These are phyloP conservation scores for Kryphioiulus occultus DNA, from an alignment of 2,888 invertebrate species.

Conservation along the genomic window DNA sequence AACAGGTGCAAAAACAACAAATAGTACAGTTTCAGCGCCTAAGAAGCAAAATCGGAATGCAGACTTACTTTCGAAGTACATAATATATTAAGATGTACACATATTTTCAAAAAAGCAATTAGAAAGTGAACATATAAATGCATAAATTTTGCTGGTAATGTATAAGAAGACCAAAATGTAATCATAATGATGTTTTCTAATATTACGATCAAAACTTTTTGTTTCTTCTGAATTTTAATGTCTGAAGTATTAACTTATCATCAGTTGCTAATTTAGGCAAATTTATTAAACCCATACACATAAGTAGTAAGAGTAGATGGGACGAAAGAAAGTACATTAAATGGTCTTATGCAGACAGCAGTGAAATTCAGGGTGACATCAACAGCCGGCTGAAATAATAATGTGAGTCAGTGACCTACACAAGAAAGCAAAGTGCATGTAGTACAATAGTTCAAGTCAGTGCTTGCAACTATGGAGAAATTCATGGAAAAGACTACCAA, in stretches of 20 bases:
- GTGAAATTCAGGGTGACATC: neutral
- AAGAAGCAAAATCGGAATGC: neutral
- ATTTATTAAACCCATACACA: neutral
- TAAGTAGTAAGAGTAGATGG: neutral
- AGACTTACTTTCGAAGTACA: neutral
- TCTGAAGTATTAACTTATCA: neutral
- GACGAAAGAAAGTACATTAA: neutral
- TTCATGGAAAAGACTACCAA: neutral
- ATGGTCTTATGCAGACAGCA: neutral
- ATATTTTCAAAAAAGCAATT: neutral
- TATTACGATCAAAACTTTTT: neutral
- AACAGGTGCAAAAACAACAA: slow-evolving; percentile 12
- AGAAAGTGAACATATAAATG: neutral
- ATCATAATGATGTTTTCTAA: neutral
- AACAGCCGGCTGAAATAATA: neutral
- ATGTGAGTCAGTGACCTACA: neutral
- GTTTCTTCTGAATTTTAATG: neutral
- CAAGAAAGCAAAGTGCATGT: neutral
- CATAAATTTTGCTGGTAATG: neutral
- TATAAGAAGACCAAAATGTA: neutral
- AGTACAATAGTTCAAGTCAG: no score
- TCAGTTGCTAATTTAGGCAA: neutral
- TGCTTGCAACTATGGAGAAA: neutral
- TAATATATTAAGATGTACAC: neutral
- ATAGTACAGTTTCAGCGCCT: neutral